Conservation (phyloP, 2,888 invertebrate species). For the Phragmatobia fuliginosa region DNA sequence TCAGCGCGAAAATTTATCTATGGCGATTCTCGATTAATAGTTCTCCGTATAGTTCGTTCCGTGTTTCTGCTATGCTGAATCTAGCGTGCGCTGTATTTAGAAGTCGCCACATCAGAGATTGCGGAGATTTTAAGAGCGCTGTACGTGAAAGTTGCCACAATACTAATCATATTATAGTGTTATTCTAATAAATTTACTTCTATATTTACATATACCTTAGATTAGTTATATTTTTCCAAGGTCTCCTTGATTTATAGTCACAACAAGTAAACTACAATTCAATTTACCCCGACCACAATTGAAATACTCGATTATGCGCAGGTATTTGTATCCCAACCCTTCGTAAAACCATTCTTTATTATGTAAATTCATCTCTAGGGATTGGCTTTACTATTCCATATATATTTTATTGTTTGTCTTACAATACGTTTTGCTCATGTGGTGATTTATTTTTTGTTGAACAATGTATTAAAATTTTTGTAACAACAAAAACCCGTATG, state of each 20-base stretch:
- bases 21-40: no score
- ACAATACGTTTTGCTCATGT: conserved; percentile 33
- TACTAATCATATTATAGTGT: no score
- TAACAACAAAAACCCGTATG: no score
- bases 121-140: no score
- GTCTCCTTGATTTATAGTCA: conserved; percentile 5
- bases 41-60: no score
- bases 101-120: no score
- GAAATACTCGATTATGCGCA: conserved; percentile 70
- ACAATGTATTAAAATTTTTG: no score
- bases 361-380: conserved; percentile 72
- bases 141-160: no score
- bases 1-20: no score
- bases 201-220: neutral
- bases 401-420: conserved; percentile 51
- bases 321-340: conserved; percentile 72
- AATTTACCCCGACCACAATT: conserved; percentile 60
- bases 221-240: conserved; percentile 1
- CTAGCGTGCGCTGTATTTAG: no score
- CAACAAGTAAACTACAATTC: conserved; percentile 61
- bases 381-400: conserved; percentile 61
- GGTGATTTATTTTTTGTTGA: conserved; percentile 32
- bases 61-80: no score
- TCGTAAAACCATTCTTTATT: conserved; percentile 66
- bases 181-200: neutral